Base-by-base conservation (phyloP, 1,140 invertebrate genomes). In the Cotesia chilonis region DNA sequence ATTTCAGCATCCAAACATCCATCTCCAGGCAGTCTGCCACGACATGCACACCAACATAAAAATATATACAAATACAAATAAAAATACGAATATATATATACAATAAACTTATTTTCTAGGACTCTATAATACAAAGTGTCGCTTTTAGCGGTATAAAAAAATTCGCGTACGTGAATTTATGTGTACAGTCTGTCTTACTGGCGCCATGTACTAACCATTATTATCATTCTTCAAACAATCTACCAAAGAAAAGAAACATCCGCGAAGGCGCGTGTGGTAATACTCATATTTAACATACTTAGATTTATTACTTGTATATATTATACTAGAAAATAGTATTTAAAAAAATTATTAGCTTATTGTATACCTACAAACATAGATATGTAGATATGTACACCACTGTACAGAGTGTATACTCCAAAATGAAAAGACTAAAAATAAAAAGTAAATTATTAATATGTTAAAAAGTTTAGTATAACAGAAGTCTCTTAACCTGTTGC, bases 401-500 rank as follows among this genome's bases (percentile, higher is more conserved):
- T 28, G 28, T 17, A 17, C 17, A 17, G 17, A 17, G 17, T 17
- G 17, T 28, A 28, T 28, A 28, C 28, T 28, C 28, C 28, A 28
- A 59, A 37, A 38, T 63, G 37, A 37, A 1, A 6, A 63, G 35
- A 28, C 37, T 20, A 63, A 28, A 38, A 6, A 54, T 7, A 57
- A 36, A 36, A 28, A 51, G 4, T 14, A 17, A 9, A 70, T 60
- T 69, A 10, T 37, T 52, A 59, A 2, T 55, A 37, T 65, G 54
- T 71, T 63, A 52, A 71, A 17, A 3, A 38, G 35, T 20, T 41
- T 4, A 37, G 12, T 52, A n/a, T 51, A 55, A n/a, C 12, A 35
- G 38, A 20, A 12, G 57, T 37, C 28, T 38, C 55, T 57, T 59
- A n/a, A 47, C 70, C 77, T 78, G 74, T 80, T 78, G 76, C 73